phyloP scores from a whole-genome alignment of 2,797 vertebrate genomes.

The Enteromius unitaeniatus region DNA sequence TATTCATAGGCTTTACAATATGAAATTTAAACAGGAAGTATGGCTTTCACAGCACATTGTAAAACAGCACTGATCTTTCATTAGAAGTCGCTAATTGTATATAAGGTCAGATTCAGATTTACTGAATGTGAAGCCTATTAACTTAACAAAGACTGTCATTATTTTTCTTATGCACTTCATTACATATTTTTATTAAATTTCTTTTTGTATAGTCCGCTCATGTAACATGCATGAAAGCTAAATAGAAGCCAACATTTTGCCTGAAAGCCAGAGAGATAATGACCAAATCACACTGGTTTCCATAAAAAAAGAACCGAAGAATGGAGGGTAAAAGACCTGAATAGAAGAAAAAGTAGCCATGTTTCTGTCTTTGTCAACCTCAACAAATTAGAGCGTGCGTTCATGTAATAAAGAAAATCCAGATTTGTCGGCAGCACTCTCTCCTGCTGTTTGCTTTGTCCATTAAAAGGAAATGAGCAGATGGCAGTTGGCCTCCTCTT shows the following conservation, averaged over 20 bases:
- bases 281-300: constrained; percentile 6
- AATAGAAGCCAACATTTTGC: background rate
- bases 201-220: background rate
- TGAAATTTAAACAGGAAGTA: background rate
- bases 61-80: background rate
- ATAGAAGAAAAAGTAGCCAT: constrained; percentile 61
- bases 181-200: background rate
- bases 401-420: constrained; percentile 65
- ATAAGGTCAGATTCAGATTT: constrained; percentile 4
- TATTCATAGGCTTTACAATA: background rate
- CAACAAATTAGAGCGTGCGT: constrained; percentile 57
- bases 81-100: background rate
- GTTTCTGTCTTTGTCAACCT: constrained; percentile 54
- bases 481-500: constrained; percentile 84
- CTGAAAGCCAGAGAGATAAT: constrained; percentile 23
- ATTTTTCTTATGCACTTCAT: background rate
- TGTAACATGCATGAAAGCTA: background rate
- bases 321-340: constrained; percentile 22
- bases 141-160: background rate
- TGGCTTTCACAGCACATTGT: background rate
- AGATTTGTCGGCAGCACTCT: constrained; percentile 84
- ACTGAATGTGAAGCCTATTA: background rate
- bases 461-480: constrained; percentile 87
- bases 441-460: constrained; percentile 87
- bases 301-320: constrained; percentile 17